Base-by-base conservation (phyloP, 1,140 invertebrate genomes). In the Diorhabda carinulata region DNA sequence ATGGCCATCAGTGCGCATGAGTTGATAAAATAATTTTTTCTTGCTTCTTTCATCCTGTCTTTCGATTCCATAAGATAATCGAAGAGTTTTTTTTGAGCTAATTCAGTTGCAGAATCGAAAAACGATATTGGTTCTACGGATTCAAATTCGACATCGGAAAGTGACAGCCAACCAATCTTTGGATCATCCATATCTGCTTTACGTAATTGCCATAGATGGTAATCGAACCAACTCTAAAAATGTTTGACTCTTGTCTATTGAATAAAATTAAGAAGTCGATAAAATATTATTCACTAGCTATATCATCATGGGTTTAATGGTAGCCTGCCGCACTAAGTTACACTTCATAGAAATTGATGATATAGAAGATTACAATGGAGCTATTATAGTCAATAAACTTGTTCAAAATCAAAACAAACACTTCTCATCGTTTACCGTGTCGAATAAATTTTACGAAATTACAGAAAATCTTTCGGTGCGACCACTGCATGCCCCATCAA, bases 1-100 rank as follows among this genome's bases (percentile, higher is more conserved):
- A 68, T 63, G 7, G 67, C 67, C 67, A 68, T 57, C 45, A 68
- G 42, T 41, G 57, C 67, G 56, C 67, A 68, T 41, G 61, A 62
- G 42, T 68, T 68, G 4, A 68, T 10, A 41, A 68, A 68, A 2
- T 61, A 9, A 40, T 43, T 67, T 9, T 62, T 45, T n/a, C 45
- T 10, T 25, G 43, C 5, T 9, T 43, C n/a, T 45, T 52, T 43
- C 2, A 41, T 8, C 3, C 43, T 6, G 8, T 44, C n/a, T 40
- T 59, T 8, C 45, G 45, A 8, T 43, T 68, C 45, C 40, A 10
- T 9, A 7, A 68, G 10, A 43, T 9, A 61, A 3, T 52, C 40
- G n/a, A 8, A 10, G n/a, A 56, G 42, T 9, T 43, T 10, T 60
- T 59, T 10, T 10, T 9, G 64, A 25, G 43, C 45, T 59, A 60